These are phyloP conservation scores for Anas platyrhynchos DNA, from an alignment of 2,113 vertebrate genomes.

Conservation along the genomic window DNA sequence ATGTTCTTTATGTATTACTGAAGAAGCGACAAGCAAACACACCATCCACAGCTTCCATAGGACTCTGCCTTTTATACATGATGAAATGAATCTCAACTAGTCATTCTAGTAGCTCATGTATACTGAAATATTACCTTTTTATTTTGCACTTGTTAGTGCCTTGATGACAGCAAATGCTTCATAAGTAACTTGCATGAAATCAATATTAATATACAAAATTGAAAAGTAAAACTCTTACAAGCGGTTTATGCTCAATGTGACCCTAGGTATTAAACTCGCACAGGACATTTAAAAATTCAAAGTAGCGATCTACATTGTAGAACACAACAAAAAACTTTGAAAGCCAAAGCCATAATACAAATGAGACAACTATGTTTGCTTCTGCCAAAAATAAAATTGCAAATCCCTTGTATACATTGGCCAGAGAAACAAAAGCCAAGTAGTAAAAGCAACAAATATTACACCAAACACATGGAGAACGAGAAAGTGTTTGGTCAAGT, in stretches of 20 bases:
- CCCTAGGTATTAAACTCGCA: not conserved
- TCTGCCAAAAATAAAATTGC: constrained; percentile 4
- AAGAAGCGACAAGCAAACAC: not conserved
- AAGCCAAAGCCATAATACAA: not conserved
- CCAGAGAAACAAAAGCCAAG: not conserved
- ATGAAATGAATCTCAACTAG: not conserved
- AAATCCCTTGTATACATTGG: not conserved
- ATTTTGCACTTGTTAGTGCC: not conserved
- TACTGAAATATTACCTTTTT: not conserved
- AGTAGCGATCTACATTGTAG: not conserved
- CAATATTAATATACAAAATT: not conserved
- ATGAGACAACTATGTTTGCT: not conserved
- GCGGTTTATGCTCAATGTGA: not conserved
- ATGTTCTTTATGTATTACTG: not conserved
- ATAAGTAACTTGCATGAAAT: not conserved
- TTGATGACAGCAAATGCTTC: not conserved
- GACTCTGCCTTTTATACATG: not conserved
- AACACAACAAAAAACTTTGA: not conserved
- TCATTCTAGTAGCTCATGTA: not conserved
- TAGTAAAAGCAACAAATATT: not conserved
- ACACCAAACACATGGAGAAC: not conserved
- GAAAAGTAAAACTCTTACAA: not conserved
- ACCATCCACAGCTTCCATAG: not conserved
- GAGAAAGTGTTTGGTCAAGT: not conserved
- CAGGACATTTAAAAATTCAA: not conserved